Conservation (phyloP, 1,140 invertebrate species). For the Sarcophaga bullata region DNA sequence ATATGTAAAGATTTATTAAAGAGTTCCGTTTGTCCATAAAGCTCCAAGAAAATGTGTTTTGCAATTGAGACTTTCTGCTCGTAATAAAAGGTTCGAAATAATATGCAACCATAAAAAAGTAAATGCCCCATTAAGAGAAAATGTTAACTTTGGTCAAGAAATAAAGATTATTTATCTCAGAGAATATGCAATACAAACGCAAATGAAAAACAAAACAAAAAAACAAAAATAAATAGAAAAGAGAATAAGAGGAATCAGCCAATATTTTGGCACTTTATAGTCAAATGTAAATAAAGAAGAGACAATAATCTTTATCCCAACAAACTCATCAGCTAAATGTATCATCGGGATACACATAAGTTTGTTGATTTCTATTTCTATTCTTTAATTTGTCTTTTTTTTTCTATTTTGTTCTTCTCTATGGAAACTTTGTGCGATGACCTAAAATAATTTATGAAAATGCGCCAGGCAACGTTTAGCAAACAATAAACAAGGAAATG, state of each 20-base stretch:
- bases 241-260: too few relatives aligned
- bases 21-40: too few relatives aligned
- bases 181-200: background rate
- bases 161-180: constrained; percentile 7
- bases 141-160: background rate
- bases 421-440: constrained; percentile 9
- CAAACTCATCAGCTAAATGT: background rate
- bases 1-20: too few relatives aligned
- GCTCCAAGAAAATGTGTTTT: too few relatives aligned
- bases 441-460: constrained; percentile 25
- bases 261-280: constrained; percentile 1
- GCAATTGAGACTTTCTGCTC: background rate
- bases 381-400: background rate
- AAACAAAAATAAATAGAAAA: too few relatives aligned
- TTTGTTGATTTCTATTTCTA: too few relatives aligned
- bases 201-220: background rate
- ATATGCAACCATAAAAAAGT: background rate
- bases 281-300: background rate
- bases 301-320: constrained; percentile 15
- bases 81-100: background rate
- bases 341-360: background rate
- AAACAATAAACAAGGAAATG: constrained; percentile 22
- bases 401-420: background rate
- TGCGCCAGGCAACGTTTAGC: constrained; percentile 20
- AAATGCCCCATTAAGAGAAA: background rate